These are phyloP conservation scores for Glaucomys volans DNA, from an alignment of 2,113 vertebrate genomes.

Conservation along the genomic window DNA sequence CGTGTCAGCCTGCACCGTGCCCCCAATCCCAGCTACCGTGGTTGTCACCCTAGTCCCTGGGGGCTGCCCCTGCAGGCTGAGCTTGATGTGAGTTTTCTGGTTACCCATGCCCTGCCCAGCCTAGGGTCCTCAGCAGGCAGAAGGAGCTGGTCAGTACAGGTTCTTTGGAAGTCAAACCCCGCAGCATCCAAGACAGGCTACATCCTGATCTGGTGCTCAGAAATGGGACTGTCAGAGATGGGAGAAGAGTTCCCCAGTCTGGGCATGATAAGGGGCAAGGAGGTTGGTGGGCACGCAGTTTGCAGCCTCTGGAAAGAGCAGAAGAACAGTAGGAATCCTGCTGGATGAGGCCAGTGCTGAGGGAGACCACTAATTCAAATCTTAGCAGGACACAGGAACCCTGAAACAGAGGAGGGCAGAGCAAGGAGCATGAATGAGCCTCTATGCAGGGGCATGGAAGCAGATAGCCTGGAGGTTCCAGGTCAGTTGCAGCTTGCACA, in stretches of 20 bases:
- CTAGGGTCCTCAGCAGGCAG: background rate
- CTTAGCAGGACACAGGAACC: background rate
- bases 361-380: background rate
- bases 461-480: background rate
- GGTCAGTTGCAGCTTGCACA: background rate
- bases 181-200: background rate
- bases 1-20: background rate
- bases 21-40: background rate
- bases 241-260: background rate
- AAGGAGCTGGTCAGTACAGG: background rate
- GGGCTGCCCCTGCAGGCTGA: background rate
- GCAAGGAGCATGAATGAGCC: no score
- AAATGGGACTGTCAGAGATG: background rate
- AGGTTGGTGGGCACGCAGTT: background rate
- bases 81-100: background rate
- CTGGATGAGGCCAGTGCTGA: background rate
- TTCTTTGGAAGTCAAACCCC: background rate
- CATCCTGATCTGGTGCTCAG: background rate
- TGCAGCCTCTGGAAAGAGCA: background rate
- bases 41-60: slow-evolving; percentile 23
- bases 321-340: background rate
- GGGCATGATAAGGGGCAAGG: background rate
- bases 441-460: background rate
- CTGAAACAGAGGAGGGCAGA: background rate
- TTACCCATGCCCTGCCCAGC: background rate